phyloP scores from a whole-genome alignment of 2,113 vertebrate species.

The Paracanthobrama guichenoti region DNA sequence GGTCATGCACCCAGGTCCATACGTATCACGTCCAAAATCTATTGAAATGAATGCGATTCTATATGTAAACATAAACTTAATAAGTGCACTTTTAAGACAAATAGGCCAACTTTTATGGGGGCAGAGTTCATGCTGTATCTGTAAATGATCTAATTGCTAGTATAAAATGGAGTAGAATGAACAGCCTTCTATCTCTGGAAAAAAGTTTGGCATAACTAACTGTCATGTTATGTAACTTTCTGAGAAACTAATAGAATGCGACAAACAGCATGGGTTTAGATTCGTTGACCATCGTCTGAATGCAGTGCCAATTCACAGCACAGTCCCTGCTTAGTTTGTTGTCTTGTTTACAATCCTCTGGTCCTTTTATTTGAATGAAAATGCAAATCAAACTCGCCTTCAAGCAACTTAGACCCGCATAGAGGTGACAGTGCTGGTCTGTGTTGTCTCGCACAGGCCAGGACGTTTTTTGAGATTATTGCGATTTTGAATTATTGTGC shows the following conservation, averaged over 20 bases:
- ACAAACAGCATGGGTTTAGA: not conserved
- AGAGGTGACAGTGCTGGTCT: not conserved
- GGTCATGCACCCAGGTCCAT: not conserved
- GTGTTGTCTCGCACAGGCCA: constrained; percentile 23
- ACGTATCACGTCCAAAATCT: not conserved
- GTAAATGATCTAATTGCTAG: constrained; percentile 21
- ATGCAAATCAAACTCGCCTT: constrained; percentile 9
- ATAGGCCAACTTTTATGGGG: not conserved
- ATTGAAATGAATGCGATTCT: not conserved
- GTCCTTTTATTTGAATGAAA: constrained; percentile 3
- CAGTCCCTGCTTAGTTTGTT: not conserved
- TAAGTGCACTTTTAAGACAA: not conserved
- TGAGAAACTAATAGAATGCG: constrained; percentile 6
- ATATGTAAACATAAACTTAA: not conserved
- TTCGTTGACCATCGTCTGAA: not conserved
- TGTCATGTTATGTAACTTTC: not conserved
- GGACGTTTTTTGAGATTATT: constrained; percentile 60
- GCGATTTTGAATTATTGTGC: constrained; percentile 33
- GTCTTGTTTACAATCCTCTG: constrained; percentile 18
- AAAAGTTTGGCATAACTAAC: not conserved
- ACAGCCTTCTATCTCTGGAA: not conserved
- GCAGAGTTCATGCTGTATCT: constrained; percentile 5
- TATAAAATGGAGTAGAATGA: not conserved
- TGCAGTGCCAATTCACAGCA: too few relatives aligned
- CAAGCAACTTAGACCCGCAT: not conserved